Base-by-base conservation (phyloP, 2,888 invertebrate species). In the Acholoe squamosa region DNA sequence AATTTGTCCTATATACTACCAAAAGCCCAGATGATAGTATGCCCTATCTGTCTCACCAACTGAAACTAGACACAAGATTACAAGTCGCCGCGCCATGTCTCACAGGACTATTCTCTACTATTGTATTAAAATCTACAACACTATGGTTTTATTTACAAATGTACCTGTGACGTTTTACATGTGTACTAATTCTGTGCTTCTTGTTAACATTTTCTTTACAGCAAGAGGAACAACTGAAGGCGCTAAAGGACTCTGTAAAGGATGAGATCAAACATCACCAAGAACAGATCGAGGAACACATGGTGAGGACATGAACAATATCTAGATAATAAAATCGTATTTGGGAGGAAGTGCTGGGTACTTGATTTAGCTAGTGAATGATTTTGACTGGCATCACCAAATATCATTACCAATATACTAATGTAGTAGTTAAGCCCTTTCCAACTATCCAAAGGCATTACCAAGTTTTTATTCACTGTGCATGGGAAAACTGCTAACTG, bases 241-340 rank as follows among this genome's bases (percentile, higher is more conserved):
- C 84, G 0, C 43, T 84, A 22, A 34, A 22, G 22, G 84, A 84
- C 7, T 84, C 84, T 33, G 51, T 84, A 1, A 16, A 34, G 25
- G 84, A 84, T 19, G 84, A 84, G 43, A 84, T 84, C 43, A 51
- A 22, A 1, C 84, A 84, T 25, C 84, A 84, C 84, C n/a, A 84
- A 51, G 84, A 84, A 84, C 84, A 84, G 84, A 84, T 84, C 7
- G 34, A 43, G 28, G 84, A 84, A 84, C 84, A 84, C 84, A 84
- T 33, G 84, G 84, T 84, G 43, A 25, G 28, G 28, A 71, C 28
- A 0, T n/a, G 28, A 1, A 71, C 28, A 14, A 16, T 3, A 22
- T 28, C 28, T 71, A 5, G 71, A 28, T 7, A n/a, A 12, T 19
- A 67, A 12, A n/a, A n/a, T 14, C 54, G 19, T 14, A 19, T 14